Base-by-base conservation (phyloP, 2,797 vertebrate genomes). In the Rachycentron canadum region DNA sequence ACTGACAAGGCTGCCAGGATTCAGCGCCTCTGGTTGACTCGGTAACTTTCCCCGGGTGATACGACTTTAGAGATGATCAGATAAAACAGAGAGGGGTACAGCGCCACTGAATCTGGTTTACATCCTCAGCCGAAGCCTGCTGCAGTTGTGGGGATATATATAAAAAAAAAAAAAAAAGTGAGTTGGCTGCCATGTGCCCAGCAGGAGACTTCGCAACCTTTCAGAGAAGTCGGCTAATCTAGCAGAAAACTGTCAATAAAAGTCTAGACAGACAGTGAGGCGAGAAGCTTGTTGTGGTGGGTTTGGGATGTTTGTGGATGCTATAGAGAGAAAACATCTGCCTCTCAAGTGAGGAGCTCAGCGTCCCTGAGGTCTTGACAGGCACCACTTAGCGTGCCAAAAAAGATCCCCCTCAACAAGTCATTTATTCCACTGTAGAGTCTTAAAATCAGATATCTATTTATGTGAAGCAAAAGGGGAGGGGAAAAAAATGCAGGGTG, bases 291-390 rank as follows among this genome's bases (percentile, higher is more conserved):
- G 71, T 61, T 82, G 78, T 67, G 65, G 2, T 69, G 71, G 60
- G 67, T 61, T 70, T 26, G 41, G 38, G 72, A 61, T 81, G 72
- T 83, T 75, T 73, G 70, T 58, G 58, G 70, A 75, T 69, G 76
- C 60, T 59, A 23, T 49, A 69, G 72, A 76, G 63, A 80, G 73
- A 76, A 82, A 75, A 36, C 53, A 61, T 62, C 73, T 73, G 79
- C 55, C 69, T 78, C 49, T 89, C 73, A 72, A 77, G 49, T 32
- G 25, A 63, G 63, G 61, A 68, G 72, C 83, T 79, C 73, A 62
- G 83, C 71, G 76, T 40, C 12, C 19, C 56, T 10, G 40, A 62
- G 72, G 77, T 86, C 73, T 53, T 81, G 80, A 90, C 80, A 86
- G 81, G 67, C 61, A 21, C 53, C 64, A 59, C 61, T 82, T 73